Evolutionary conservation across 2,888 invertebrate species (phyloP), one percentile per base, ranked within the genome.

Genomic region (Silvanus unidentatus): DNA sequence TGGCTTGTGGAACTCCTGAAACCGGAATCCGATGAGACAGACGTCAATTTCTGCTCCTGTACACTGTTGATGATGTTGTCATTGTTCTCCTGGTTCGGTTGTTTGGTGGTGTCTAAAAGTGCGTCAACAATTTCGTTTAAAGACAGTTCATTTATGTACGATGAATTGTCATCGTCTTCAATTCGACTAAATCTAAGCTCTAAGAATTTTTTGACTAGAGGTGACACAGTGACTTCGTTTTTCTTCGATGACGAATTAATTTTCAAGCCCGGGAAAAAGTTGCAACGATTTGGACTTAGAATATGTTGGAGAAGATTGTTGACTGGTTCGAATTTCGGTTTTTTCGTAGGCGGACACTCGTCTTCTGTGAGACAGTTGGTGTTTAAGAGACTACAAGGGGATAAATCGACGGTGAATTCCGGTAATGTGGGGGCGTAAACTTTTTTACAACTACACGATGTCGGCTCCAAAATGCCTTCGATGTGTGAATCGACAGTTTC

Each of bases 111-210:
- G 52, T 80, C 80, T 49, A 81, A 73, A 43, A 81, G 78, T 47
- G 78, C 80, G 59, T 80, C 78, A 35, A 81, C 80, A 70, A 81
- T 77, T 66, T 72, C 75, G 59, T 81, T 80, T 36, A 81, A 65
- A 65, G 78, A 65, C 72, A 71, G 68, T 72, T 79, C 52, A 72
- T 77, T 69, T 71, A 78, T 71, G 55, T 74, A 75, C 3, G 76
- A 75, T 0, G 75, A 72, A 50, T 78, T 73, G 45, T 74, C 71
- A 68, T 40, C 64, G 67, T 57, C 75, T 36, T 56, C 50, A 29
- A 48, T 47, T 42, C 73, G 75, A 63, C 75, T 73, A 60, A 80
- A 80, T 57, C 76, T 73, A 53, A 80, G 63, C 52, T 77, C 79
- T 46, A 81, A 76, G 56, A 82, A 66, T 58, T 77, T 77, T 45